phyloP scores from a whole-genome alignment of 2,113 vertebrate species.

The Leuciscus idus region DNA sequence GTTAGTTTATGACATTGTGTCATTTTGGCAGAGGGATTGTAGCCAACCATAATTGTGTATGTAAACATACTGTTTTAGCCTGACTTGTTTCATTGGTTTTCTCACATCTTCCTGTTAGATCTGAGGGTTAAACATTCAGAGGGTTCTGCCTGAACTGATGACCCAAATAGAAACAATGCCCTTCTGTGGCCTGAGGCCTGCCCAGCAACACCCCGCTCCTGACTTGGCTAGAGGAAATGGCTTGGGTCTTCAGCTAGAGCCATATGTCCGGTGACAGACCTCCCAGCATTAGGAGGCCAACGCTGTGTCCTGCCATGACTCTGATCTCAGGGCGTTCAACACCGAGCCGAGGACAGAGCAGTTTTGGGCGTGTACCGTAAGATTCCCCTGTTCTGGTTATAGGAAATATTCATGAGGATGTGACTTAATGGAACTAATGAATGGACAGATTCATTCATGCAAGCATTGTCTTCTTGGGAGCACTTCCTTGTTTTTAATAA shows the following conservation, averaged over 20 bases:
- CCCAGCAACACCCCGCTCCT: slow-evolving; percentile 24
- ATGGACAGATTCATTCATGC: slow-evolving; percentile 26
- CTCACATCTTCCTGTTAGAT: background rate
- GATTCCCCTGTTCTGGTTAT: background rate
- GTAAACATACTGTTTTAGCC: background rate
- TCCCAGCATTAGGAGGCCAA: slow-evolving; percentile 70
- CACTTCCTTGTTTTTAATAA: slow-evolving; percentile 18
- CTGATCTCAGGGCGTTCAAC: slow-evolving; percentile 40
- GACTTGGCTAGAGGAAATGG: slow-evolving; percentile 57
- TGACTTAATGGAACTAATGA: slow-evolving; percentile 14
- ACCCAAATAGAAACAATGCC: slow-evolving; percentile 34
- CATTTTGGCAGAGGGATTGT: background rate
- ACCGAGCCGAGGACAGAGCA: background rate
- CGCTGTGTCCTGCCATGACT: slow-evolving; percentile 56
- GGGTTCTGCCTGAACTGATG: background rate
- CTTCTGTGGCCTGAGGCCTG: slow-evolving; percentile 24
- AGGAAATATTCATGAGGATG: background rate
- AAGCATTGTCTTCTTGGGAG: background rate
- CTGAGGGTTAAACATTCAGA: background rate
- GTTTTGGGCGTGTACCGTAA: background rate
- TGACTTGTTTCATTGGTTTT: background rate
- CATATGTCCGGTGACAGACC: slow-evolving; percentile 71
- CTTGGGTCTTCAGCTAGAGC: slow-evolving; percentile 61
- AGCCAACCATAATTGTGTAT: background rate
- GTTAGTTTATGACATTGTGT: background rate